Base-by-base conservation (phyloP, 64 coral and sea anemone species). In the Actinia tenebrosa region DNA sequence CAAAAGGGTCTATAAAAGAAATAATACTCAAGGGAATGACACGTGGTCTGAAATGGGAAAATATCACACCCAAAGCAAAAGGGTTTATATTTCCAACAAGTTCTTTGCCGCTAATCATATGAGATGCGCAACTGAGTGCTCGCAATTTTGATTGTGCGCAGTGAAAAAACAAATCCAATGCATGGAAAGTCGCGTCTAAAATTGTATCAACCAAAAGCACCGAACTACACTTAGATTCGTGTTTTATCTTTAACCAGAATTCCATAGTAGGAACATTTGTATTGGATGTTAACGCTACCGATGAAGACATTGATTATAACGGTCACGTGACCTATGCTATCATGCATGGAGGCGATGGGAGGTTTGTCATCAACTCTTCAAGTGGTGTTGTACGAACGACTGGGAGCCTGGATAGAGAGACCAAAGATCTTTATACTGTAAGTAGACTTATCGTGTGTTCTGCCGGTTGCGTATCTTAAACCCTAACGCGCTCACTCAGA, bases 331-430 rank as follows among this genome's bases (percentile, higher is more conserved):
- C 64, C 10, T 97, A 90, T 52, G 82, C 91, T 26, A 97, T 97
- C 19, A 97, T 97, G 94, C 94, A 97, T 45, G 94, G 94, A 6
- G 80, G 84, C 10, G 69, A 81, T 85, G 71, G 61, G 10, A 97
- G 80, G n/a, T 97, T 97, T 77, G 42, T 45, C 6, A 97, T 97
- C 19, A 88, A 97, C 88, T 69, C 84, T 2, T 81, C 91, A 47
- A 86, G 91, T 42, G 94, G 94, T 66, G 72, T 86, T 2, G 93
- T 97, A 44, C 66, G 64, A 50, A 97, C 94, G 3, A 50, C 83
- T n/a, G 88, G 88, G 5, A n/a, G 62, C 19, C 53, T 97, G 60
- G 83, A 97, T 60, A 84, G 94, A 80, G 94, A 97, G 64, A 84
- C 82, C 37, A 84, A 80, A 79, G 88, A 85, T 44, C 37, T 87